These are phyloP conservation scores for Pseudochirops cupreus DNA, from an alignment of 2,797 vertebrate species.

Conservation along the genomic window DNA sequence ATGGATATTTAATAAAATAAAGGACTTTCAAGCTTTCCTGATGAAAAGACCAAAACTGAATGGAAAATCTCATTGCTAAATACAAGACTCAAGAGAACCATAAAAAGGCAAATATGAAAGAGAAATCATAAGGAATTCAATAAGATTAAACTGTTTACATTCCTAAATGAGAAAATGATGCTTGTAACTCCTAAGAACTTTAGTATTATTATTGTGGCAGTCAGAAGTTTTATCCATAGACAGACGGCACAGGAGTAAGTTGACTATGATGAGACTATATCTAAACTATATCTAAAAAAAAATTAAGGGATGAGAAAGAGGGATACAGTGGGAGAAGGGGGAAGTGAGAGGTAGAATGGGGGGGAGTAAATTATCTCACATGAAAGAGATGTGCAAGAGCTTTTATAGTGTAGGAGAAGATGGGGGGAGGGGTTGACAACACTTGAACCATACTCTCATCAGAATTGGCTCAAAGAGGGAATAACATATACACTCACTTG, in stretches of 20 bases:
- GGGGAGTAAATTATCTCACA: neutral
- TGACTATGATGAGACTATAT: neutral
- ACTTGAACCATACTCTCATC: neutral
- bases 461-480: neutral
- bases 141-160: neutral
- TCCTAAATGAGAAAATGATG: neutral
- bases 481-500: neutral
- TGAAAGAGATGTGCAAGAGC: neutral
- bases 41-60: neutral
- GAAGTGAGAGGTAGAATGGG: neutral
- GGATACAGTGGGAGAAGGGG: neutral
- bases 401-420: neutral
- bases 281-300: neutral
- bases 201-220: neutral
- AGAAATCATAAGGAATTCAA: neutral
- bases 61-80: neutral
- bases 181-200: neutral
- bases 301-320: neutral
- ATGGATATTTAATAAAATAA: neutral
- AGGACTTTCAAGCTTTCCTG: neutral
- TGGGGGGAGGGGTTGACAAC: fast-evolving
- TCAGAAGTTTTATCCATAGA: neutral
- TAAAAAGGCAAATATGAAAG: neutral
- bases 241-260: neutral
- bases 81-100: neutral